Conservation (phyloP, 2,113 vertebrate genomes). For the Oreochromis niloticus region DNA sequence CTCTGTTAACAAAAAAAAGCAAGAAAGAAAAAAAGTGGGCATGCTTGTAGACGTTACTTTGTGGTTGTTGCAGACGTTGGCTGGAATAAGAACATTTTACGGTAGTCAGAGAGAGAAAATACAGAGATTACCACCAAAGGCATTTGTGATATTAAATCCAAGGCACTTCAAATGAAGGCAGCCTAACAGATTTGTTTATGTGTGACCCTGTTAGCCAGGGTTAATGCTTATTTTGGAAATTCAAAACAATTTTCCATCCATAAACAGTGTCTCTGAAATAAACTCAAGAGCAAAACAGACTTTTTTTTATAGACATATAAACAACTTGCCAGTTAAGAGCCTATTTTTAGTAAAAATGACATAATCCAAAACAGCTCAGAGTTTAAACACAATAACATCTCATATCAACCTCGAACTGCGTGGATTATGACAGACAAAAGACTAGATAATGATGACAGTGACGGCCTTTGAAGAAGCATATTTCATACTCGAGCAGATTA, state of each 20-base stretch:
- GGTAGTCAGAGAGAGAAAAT: constrained; percentile 10
- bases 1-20: constrained; percentile 6
- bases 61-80: constrained; percentile 14
- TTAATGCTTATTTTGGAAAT: constrained; percentile 1
- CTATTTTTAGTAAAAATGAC: background rate
- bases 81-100: constrained; percentile 22
- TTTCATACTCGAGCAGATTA: constrained; percentile 30
- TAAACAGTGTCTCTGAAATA: background rate
- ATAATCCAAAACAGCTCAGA: background rate
- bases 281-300: background rate
- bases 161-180: background rate
- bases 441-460: background rate
- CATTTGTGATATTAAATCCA: background rate
- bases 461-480: constrained; percentile 12
- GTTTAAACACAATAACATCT: background rate
- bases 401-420: background rate
- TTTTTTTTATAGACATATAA: background rate
- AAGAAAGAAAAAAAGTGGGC: constrained; percentile 10
- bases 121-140: background rate
- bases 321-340: background rate
- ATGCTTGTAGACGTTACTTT: constrained; percentile 20
- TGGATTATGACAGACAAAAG: background rate
- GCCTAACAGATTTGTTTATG: background rate
- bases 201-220: background rate
- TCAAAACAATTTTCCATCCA: background rate